phyloP scores from a whole-genome alignment of 2,888 invertebrate genomes.

The Leptogaster cylindrica region DNA sequence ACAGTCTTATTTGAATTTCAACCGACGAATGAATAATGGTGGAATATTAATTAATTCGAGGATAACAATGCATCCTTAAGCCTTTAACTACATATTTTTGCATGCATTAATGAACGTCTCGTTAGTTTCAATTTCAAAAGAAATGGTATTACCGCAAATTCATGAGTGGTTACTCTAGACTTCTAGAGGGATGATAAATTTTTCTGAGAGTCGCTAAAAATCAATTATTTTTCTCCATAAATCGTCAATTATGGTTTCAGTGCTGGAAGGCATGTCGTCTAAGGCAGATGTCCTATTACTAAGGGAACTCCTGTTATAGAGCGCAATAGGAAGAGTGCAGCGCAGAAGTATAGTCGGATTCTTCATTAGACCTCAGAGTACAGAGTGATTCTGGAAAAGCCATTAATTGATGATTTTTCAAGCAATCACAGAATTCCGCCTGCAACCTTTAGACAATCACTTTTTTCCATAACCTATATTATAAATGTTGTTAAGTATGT shows the following conservation, averaged over 20 bases:
- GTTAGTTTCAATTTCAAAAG: conserved; percentile 21
- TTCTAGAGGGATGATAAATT: conserved; percentile 5
- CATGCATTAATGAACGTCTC: conserved; percentile 26
- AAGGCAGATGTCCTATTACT: not conserved
- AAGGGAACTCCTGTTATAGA: not conserved
- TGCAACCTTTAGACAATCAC: too few species aligned
- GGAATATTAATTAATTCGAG: conserved; percentile 28
- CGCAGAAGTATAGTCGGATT: too few species aligned
- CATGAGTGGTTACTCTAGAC: too few species aligned
- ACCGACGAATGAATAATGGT: conserved; percentile 20
- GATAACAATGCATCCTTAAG: conserved; percentile 25
- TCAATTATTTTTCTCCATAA: conserved; percentile 1
- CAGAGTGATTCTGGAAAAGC: too few species aligned
- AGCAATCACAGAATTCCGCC: too few species aligned
- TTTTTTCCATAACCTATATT: too few species aligned
- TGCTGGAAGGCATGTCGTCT: not conserved
- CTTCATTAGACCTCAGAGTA: too few species aligned
- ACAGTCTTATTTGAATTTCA: conserved; percentile 23
- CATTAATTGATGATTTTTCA: too few species aligned
- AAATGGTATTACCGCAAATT: not conserved
- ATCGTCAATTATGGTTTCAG: conserved; percentile 12
- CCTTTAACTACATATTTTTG: conserved; percentile 16
- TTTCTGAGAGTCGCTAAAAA: not conserved
- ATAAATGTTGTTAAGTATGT: too few species aligned
- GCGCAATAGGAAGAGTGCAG: too few species aligned